These are phyloP conservation scores for Gambusia holbrooki DNA, from an alignment of 2,113 vertebrate genomes.

Conservation along the genomic window DNA sequence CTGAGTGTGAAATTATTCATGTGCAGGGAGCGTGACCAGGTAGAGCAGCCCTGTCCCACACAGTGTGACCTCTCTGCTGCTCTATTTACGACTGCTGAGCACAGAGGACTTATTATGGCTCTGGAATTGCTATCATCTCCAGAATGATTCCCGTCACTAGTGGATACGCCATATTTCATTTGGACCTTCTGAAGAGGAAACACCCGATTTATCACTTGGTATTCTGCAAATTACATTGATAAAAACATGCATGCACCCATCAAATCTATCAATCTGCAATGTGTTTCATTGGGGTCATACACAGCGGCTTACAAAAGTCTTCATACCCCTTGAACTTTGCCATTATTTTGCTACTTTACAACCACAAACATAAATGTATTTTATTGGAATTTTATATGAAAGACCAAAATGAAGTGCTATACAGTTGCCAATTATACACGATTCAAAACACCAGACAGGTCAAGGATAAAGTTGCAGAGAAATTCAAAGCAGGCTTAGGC, in stretches of 20 bases:
- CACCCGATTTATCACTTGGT: not conserved
- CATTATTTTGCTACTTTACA: not conserved
- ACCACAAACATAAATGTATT: too few species aligned
- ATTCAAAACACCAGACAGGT: too few species aligned
- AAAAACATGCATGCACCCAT: not conserved
- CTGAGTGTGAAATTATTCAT: conserved; percentile 71
- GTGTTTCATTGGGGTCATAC: not conserved
- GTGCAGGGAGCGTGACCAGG: conserved; percentile 47
- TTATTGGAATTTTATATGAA: too few species aligned
- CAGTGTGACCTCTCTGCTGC: conserved; percentile 56
- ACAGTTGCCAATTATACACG: too few species aligned
- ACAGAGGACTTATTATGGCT: not conserved
- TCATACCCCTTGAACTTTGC: not conserved
- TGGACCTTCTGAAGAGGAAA: not conserved
- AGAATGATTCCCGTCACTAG: not conserved
- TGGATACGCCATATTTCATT: not conserved
- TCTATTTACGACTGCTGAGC: conserved; percentile 20
- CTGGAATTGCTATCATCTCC: not conserved
- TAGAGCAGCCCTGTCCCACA: conserved; percentile 28
- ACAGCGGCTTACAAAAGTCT: not conserved
- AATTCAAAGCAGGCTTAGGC: too few species aligned
- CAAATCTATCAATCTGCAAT: not conserved
- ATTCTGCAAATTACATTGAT: not conserved
- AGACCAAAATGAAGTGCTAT: too few species aligned
- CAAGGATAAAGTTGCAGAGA: too few species aligned